Percentiles rank a stretch among this genome's conserved stretches.
These are phyloP conservation scores for Coptodon rendalli DNA, from an alignment of 2,113 vertebrate genomes.

Conservation along the genomic window DNA sequence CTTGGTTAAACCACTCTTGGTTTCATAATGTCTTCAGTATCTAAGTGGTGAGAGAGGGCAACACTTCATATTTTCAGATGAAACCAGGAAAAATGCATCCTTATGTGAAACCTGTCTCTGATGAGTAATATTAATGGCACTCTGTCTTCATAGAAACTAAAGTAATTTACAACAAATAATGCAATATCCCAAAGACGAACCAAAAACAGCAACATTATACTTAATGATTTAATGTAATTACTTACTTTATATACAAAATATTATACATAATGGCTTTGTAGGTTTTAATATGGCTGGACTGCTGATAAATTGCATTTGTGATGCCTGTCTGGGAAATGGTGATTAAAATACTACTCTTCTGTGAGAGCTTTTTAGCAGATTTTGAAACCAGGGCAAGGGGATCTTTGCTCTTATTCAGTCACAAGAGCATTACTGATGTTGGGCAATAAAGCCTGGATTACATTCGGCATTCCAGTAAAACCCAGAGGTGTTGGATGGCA, in stretches of 20 bases:
- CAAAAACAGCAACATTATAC: background rate
- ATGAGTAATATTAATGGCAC: slow-evolving; percentile 19
- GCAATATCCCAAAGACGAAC: background rate
- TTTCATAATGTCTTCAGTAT: slow-evolving; percentile 21
- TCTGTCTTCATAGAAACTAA: slow-evolving; percentile 13
- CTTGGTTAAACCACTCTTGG: slow-evolving; percentile 8
- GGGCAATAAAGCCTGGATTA: background rate
- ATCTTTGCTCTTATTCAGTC: background rate
- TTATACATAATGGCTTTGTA: background rate
- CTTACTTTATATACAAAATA: background rate
- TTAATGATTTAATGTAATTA: background rate
- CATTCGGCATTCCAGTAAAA: background rate
- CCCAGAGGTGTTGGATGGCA: background rate
- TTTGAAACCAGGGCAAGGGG: background rate
- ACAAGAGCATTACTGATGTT: background rate
- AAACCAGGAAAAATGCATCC: background rate
- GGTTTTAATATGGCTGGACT: background rate
- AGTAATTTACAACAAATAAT: background rate
- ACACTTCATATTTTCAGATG: background rate
- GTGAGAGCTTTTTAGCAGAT: background rate
- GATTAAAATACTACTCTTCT: background rate
- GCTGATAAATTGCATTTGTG: background rate
- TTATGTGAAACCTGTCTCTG: background rate
- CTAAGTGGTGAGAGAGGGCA: background rate
- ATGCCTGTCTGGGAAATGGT: background rate